phyloP scores from a whole-genome alignment of 2,113 vertebrate genomes.

The Danionella cerebrum region DNA sequence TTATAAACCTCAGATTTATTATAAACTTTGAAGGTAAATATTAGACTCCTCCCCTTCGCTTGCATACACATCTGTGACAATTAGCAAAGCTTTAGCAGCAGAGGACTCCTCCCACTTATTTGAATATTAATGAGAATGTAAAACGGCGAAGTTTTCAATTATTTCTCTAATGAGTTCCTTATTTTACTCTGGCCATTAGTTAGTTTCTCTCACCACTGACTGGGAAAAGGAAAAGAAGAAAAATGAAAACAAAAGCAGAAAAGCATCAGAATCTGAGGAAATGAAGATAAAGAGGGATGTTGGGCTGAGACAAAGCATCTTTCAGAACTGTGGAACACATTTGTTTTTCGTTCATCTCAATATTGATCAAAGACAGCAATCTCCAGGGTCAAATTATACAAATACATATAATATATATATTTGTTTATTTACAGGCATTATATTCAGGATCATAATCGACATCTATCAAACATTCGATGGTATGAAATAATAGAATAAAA shows the following conservation, averaged over 20 bases:
- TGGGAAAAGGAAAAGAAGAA: constrained; percentile 1
- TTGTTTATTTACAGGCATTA: constrained; percentile 70
- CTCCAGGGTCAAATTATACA: constrained; percentile 65
- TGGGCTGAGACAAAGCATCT: constrained; percentile 39
- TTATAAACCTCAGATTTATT: no score
- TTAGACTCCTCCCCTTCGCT: no score
- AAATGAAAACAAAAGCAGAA: neutral
- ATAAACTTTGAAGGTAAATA: no score
- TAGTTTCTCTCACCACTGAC: constrained; percentile 2
- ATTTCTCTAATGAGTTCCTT: no score
- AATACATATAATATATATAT: constrained; percentile 72
- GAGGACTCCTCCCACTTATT: no score
- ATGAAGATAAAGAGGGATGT: constrained; percentile 17
- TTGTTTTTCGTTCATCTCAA: constrained; percentile 38
- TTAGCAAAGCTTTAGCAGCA: no score
- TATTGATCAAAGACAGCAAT: constrained; percentile 50
- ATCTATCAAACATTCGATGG: constrained; percentile 56
- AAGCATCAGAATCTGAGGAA: constrained; percentile 37
- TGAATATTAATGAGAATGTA: no score
- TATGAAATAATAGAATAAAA: constrained; percentile 22
- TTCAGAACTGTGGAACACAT: constrained; percentile 38
- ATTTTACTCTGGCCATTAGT: no score
- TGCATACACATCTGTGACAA: no score
- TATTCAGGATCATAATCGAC: constrained; percentile 61
- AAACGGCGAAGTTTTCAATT: no score